Evolutionary conservation across 2,888 invertebrate genomes (phyloP).

Genomic region (Macrosiphum euphorbiae): DNA sequence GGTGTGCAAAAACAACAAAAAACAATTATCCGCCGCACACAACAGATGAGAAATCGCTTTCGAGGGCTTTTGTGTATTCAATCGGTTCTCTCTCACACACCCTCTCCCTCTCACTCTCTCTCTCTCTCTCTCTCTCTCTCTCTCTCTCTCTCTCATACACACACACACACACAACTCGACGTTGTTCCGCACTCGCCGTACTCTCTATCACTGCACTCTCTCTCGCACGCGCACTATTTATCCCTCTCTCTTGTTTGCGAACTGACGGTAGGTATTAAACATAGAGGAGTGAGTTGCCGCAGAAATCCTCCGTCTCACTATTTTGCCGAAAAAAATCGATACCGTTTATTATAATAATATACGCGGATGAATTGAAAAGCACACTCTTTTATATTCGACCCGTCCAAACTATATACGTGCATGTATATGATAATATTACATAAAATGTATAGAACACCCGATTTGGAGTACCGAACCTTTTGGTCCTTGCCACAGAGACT

Average conservation of each 20-base stretch:
- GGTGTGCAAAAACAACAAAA: constrained; percentile 43
- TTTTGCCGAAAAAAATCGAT: constrained; percentile 37
- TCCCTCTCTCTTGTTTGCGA: not conserved
- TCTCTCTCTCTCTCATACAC: not conserved
- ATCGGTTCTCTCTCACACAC: not conserved
- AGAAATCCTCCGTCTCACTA: constrained; percentile 3
- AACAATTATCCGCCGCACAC: constrained; percentile 35
- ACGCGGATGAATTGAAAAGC: not conserved
- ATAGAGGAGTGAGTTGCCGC: not conserved
- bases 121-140: not conserved
- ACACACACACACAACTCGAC: not conserved
- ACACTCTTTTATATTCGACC: not conserved
- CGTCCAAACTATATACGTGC: not conserved
- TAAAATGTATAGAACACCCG: not conserved
- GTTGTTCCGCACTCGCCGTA: not conserved
- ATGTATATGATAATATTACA: not conserved
- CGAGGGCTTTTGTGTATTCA: constrained; percentile 42
- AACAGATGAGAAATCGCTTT: constrained; percentile 54
- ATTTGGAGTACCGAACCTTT: not conserved
- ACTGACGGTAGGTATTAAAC: not conserved
- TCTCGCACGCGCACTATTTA: not conserved
- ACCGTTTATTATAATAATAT: not conserved
- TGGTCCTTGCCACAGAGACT: not conserved
- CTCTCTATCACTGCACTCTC: not conserved
- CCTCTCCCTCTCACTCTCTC: not conserved